Evolutionary conservation across 2,113 vertebrate species (phyloP).

Genomic region (Peromyscus maniculatus): DNA sequence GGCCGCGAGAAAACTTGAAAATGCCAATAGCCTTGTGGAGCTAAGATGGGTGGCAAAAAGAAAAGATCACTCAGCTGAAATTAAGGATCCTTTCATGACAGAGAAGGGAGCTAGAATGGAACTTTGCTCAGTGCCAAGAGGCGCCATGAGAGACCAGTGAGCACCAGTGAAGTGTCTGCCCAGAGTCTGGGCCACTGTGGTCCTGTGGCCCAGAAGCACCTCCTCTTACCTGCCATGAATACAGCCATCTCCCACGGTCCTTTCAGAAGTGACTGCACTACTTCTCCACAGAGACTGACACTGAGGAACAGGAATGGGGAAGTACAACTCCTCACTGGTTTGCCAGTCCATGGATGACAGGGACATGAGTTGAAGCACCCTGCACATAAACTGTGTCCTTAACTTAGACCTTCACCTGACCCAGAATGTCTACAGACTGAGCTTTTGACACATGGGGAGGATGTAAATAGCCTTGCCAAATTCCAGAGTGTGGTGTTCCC

Average conservation of each 20-base stretch:
- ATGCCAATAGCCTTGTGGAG: accelerated
- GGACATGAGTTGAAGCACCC: too few species aligned
- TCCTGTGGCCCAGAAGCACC: background rate
- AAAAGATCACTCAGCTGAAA: accelerated
- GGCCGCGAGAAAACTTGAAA: background rate
- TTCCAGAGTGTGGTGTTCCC: too few species aligned
- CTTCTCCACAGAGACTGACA: background rate
- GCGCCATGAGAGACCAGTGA: background rate
- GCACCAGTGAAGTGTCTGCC: background rate
- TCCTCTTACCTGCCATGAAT: too few species aligned
- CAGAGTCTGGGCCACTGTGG: too few species aligned
- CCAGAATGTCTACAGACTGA: too few species aligned
- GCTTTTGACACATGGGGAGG: too few species aligned
- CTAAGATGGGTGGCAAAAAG: accelerated
- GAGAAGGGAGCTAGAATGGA: background rate
- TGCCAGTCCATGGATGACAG: background rate
- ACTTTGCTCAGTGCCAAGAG: background rate
- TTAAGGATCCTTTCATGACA: too few species aligned
- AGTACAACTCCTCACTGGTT: background rate
- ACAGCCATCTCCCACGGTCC: background rate
- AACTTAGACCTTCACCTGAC: too few species aligned
- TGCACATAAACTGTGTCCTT: too few species aligned
- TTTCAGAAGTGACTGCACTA: background rate
- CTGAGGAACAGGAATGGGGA: background rate
- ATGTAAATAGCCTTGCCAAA: too few species aligned